Percentiles rank a stretch among this genome's conserved stretches.
phyloP scores from a whole-genome alignment of 2,113 vertebrate species.

The Silurus meridionalis region DNA sequence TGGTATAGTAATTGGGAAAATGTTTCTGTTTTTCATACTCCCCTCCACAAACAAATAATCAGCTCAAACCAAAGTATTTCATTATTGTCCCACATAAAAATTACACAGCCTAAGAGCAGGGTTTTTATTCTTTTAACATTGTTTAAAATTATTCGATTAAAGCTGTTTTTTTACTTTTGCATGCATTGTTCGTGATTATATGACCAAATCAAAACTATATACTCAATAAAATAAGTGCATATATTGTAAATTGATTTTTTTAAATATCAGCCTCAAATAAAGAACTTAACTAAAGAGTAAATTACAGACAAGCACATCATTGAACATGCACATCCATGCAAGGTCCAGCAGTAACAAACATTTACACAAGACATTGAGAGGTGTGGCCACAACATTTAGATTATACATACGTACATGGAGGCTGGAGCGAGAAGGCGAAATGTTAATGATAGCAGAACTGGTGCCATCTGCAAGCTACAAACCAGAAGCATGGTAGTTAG shows the following conservation, averaged over 20 bases:
- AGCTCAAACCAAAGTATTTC: conserved; percentile 29
- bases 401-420: conserved; percentile 87
- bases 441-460: conserved; percentile 86
- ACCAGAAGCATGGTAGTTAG: conserved; percentile 74
- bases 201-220: not conserved
- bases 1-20: conserved; percentile 29
- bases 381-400: conserved; percentile 34
- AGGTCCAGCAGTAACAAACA: not conserved
- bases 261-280: not conserved
- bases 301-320: not conserved
- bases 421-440: conserved; percentile 75
- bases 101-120: not conserved
- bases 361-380: not conserved
- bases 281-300: not conserved
- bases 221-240: not conserved
- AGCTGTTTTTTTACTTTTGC: not conserved
- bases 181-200: not conserved
- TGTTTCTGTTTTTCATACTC: conserved; percentile 32
- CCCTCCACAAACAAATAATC: conserved; percentile 32
- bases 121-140: not conserved
- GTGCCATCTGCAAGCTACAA: conserved; percentile 84
- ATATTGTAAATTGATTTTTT: not conserved
- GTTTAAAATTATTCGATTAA: not conserved
- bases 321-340: conserved; percentile 38
- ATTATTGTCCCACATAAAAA: conserved; percentile 29